These are phyloP conservation scores for Protobothrops flavoviridis DNA, from an alignment of 2,113 vertebrate genomes.

Conservation along the genomic window DNA sequence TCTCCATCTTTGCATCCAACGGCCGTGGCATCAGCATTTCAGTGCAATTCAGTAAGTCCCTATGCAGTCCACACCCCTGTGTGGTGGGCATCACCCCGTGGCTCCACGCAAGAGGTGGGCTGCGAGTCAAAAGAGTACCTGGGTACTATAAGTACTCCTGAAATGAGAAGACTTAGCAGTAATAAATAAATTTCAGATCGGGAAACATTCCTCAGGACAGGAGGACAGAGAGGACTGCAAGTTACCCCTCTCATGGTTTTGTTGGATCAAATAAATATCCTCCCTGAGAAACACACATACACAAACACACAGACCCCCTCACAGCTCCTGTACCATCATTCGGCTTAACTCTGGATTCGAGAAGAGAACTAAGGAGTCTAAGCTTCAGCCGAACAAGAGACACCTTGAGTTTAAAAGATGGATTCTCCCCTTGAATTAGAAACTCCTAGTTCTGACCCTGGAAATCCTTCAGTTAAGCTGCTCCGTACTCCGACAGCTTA, in stretches of 20 bases:
- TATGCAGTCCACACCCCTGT: neutral
- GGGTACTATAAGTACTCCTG: neutral
- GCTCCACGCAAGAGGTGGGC: neutral
- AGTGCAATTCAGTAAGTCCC: neutral
- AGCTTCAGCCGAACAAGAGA: neutral
- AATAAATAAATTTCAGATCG: slow-evolving; percentile 22
- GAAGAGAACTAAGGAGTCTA: neutral
- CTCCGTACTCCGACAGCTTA: neutral
- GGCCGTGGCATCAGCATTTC: neutral
- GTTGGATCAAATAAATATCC: neutral
- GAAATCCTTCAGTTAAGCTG: neutral
- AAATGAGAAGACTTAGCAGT: neutral
- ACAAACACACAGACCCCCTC: neutral
- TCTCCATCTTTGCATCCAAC: neutral
- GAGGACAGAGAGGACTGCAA: neutral
- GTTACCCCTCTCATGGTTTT: neutral
- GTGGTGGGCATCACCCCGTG: neutral
- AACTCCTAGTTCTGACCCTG: neutral
- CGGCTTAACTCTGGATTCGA: neutral
- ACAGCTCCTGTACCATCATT: neutral
- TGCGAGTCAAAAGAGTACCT: neutral
- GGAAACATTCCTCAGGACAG: neutral
- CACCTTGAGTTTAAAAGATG: too few species aligned
- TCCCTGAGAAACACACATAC: neutral
- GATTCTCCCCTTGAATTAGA: neutral